Conservation (phyloP, 2,797 vertebrate species). For the Anguilla anguilla region DNA sequence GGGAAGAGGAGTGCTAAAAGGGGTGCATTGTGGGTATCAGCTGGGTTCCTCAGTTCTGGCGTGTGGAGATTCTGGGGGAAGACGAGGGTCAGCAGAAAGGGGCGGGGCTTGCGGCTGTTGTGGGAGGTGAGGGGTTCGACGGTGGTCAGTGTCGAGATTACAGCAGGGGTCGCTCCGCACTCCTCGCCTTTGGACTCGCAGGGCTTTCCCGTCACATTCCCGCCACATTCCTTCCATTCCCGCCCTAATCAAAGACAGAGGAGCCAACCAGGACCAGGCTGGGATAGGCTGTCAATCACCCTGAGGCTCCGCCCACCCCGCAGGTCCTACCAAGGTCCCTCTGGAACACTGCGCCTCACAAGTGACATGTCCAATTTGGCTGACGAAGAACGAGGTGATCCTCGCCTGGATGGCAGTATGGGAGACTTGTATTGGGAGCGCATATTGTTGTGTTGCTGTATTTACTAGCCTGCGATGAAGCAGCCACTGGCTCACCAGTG, state of each 20-base stretch:
- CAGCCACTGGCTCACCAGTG: neutral
- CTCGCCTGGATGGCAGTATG: neutral
- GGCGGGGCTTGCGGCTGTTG: neutral
- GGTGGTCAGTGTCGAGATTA: neutral
- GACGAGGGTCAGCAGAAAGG: neutral
- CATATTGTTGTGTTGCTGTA: neutral
- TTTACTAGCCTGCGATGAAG: neutral
- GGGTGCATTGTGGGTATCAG: neutral
- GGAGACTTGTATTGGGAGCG: neutral
- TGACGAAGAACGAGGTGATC: slow-evolving; percentile 4
- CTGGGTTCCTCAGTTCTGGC: neutral
- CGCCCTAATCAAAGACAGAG: slow-evolving; percentile 32
- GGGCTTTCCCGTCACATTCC: slow-evolving; percentile 23
- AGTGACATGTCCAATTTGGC: neutral
- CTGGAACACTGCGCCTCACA: neutral
- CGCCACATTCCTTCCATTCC: slow-evolving; percentile 28
- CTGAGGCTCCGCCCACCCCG: neutral
- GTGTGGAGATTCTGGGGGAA: neutral
- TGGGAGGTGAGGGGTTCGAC: neutral
- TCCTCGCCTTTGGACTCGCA: neutral
- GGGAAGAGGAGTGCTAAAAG: neutral
- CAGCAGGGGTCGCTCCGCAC: neutral
- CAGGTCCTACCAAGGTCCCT: slow-evolving; percentile 2
- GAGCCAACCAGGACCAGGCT: slow-evolving; percentile 20
- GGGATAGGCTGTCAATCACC: slow-evolving; percentile 27